These are phyloP conservation scores for Holothuria leucospilota DNA, from an alignment of 53 echinoderm and acorn worm genomes.

Conservation along the genomic window DNA sequence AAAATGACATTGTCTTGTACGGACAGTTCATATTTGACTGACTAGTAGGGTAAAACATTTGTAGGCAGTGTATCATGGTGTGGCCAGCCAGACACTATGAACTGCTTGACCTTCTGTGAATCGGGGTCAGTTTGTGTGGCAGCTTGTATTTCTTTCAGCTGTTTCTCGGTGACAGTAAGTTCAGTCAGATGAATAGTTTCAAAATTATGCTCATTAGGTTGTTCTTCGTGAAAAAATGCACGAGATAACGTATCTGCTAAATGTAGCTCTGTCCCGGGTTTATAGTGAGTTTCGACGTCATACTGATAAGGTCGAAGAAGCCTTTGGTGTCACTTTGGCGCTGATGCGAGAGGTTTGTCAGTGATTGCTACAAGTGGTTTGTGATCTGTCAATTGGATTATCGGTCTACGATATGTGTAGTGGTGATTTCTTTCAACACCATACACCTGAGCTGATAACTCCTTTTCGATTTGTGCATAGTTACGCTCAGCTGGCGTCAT, in stretches of 20 bases:
- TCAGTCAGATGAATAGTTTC: conserved; percentile 8
- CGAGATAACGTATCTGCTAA: conserved; percentile 27
- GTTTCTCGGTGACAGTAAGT: conserved; percentile 14
- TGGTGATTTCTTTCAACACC: conserved; percentile 21
- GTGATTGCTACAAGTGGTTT: conserved; percentile 54
- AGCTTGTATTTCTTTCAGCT: conserved; percentile 7
- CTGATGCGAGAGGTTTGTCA: conserved; percentile 39
- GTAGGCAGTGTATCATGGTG: neutral
- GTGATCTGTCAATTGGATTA: conserved; percentile 52
- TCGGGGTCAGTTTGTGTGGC: conserved; percentile 3
- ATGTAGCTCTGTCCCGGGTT: conserved; percentile 42
- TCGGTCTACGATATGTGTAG: conserved; percentile 45
- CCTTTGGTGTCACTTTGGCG: conserved; percentile 46
- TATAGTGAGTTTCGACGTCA: conserved; percentile 38
- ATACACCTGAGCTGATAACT: conserved; percentile 38
- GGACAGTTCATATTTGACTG: conserved; percentile 23
- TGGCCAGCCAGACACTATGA: conserved; percentile 19
- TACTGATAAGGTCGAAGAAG: conserved; percentile 51
- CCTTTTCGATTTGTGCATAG: conserved; percentile 51
- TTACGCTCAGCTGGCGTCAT: conserved; percentile 37
- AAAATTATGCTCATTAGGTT: neutral
- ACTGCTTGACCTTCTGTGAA: neutral
- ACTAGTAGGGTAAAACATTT: conserved; percentile 11
- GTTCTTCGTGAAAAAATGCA: neutral
- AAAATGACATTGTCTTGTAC: conserved; percentile 27